These are phyloP conservation scores for Goniozus legneri DNA, from an alignment of 1,140 invertebrate species.

Conservation along the genomic window DNA sequence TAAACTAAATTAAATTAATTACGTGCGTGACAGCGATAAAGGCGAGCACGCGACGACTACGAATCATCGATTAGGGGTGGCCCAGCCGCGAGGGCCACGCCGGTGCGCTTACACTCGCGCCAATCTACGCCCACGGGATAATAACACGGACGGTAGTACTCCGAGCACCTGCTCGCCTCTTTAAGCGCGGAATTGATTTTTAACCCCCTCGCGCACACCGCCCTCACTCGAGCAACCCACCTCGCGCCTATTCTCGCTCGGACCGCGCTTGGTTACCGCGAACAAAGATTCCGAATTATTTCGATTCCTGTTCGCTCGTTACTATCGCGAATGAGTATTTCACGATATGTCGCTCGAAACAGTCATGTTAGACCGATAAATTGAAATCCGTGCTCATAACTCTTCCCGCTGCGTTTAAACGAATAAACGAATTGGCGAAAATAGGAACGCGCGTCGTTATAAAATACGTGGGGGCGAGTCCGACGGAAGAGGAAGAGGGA, in stretches of 20 bases:
- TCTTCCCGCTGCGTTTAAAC: too few relatives aligned
- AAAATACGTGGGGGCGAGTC: too few relatives aligned
- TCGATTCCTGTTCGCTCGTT: background rate
- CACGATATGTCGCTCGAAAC: too few relatives aligned
- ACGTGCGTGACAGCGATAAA: conserved; percentile 54
- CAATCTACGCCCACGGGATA: conserved; percentile 8
- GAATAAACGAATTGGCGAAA: too few relatives aligned
- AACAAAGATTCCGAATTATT: background rate
- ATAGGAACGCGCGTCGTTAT: too few relatives aligned
- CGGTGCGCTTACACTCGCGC: background rate
- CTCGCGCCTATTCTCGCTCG: too few relatives aligned
- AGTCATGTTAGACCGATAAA: too few relatives aligned
- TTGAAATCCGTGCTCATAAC: too few relatives aligned
- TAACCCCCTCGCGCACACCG: conserved; percentile 8
- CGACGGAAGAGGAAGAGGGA: too few relatives aligned
- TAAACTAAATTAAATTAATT: conserved; percentile 57
- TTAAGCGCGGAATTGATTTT: conserved; percentile 19
- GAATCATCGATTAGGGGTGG: conserved; percentile 45
- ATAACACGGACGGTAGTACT: conserved; percentile 8
- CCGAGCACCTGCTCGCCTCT: conserved; percentile 20
- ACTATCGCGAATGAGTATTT: too few relatives aligned
- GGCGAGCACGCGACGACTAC: conserved; percentile 49
- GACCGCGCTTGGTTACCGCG: too few relatives aligned
- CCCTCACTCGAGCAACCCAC: background rate
- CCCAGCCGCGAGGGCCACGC: conserved; percentile 31